Percentiles rank a stretch among this genome's conserved stretches.
These are phyloP conservation scores for Drosophila acutilabella DNA, from an alignment of 2,888 invertebrate species.

Conservation along the genomic window DNA sequence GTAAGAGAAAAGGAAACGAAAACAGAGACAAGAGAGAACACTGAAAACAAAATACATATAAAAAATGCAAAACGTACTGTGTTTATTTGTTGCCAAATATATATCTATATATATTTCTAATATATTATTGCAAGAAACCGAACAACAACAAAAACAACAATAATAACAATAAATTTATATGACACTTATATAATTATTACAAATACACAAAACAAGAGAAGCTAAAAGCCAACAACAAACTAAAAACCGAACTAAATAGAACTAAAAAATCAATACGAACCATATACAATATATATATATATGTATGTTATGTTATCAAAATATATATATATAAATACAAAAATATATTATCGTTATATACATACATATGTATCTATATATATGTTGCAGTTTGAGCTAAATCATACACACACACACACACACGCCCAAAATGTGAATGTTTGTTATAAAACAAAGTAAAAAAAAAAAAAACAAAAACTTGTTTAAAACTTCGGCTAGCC, in stretches of 20 bases:
- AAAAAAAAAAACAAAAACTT: constrained; percentile 16
- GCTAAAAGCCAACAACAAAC: constrained; percentile 61
- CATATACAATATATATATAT: constrained; percentile 43
- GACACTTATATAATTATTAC: constrained; percentile 39
- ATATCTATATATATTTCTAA: constrained; percentile 77
- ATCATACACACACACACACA: constrained; percentile 29
- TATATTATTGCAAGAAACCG: constrained; percentile 56
- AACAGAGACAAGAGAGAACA: constrained; percentile 49
- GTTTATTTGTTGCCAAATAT: constrained; percentile 85
- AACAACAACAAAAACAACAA: constrained; percentile 33
- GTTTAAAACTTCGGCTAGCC: constrained; percentile 32
- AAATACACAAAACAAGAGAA: constrained; percentile 35
- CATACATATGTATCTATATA: constrained; percentile 34
- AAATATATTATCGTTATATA: constrained; percentile 53
- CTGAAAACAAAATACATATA: constrained; percentile 46
- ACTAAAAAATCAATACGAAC: constrained; percentile 37
- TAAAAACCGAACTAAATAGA: constrained; percentile 26
- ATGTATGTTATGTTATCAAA: constrained; percentile 45
- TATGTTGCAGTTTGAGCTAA: constrained; percentile 35
- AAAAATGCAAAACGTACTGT: constrained; percentile 83
- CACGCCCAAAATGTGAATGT: constrained; percentile 54
- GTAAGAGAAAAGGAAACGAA: constrained; percentile 4
- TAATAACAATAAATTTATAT: constrained; percentile 30
- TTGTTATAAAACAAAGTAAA: constrained; percentile 67
- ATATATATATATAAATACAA: constrained; percentile 17